Evolutionary conservation across 2,113 vertebrate species (phyloP).

Genomic region (Fulmarus glacialis): DNA sequence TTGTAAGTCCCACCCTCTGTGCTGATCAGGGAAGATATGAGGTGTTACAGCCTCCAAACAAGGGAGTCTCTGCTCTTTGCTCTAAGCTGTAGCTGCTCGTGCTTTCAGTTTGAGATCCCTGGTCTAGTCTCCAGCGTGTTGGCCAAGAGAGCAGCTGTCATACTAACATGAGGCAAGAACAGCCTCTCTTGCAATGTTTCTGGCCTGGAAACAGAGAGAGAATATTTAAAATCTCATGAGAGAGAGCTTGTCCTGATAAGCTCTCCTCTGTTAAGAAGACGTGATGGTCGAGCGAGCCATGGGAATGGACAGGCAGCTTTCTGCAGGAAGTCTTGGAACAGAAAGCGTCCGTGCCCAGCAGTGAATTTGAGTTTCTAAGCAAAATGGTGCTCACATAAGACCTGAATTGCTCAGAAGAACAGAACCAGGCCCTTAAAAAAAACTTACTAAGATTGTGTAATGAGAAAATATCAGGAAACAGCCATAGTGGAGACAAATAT

Average conservation of each 20-base stretch:
- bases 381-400: not conserved
- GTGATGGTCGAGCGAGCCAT: not conserved
- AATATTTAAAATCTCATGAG: not conserved
- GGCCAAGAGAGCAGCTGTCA: not conserved
- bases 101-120: not conserved
- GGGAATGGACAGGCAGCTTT: not conserved
- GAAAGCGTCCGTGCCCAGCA: not conserved
- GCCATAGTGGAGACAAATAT: rapidly evolving
- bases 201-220: not conserved
- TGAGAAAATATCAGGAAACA: not conserved
- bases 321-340: not conserved
- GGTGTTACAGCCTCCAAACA: not conserved
- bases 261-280: not conserved
- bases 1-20: not conserved
- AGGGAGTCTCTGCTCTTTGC: not conserved
- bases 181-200: not conserved
- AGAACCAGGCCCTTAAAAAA: not conserved
- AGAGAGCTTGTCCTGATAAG: not conserved
- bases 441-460: not conserved
- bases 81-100: not conserved
- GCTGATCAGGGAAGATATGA: not conserved
- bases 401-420: not conserved
- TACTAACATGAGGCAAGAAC: not conserved
- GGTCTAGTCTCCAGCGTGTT: not conserved
- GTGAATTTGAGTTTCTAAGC: not conserved